Base-by-base conservation (phyloP, 2,888 invertebrate species). In the Eupeodes latifasciatus region DNA sequence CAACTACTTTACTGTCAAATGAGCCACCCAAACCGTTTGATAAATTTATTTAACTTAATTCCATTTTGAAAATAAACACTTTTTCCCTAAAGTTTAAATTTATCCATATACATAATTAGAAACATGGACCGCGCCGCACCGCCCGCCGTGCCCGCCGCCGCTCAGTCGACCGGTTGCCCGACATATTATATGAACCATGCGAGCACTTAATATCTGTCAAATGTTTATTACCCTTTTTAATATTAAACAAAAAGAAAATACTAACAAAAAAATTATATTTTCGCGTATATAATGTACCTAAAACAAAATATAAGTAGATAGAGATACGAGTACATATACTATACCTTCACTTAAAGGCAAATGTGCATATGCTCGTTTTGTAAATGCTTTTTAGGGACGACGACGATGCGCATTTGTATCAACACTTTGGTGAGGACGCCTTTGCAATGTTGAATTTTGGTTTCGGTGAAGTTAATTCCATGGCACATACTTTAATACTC, bases 381-480 rank as follows among this genome's bases (percentile, higher is more conserved):
- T 57, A 55, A 79, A 75, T 40, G 34, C 49, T 67, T 69, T 79
- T 51, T 76, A 83, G 86, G 83, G 80, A 72, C 84, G 62, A 51
- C 66, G 51, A 9, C 19, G 44, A 44, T 19, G 19, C 84, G 80
- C 80, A 87, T 84, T 87, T 72, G 51, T 77, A 84, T 84, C 80
- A 84, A 84, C 84, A 84, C 87, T 87, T 77, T 61, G 66, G 47
- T 2, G 72, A 59, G 47, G 66, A 74, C 64, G 78, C 81, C 57
- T 51, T 66, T 72, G 19, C 66, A 67, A 49, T 78, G 74, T 34
- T 84, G 80, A 84, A 81, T 76, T 84, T 77, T 61, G 57, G 72
- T 81, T 81, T 88, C 62, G 77, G 80, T 81, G 74, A 87, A 84
- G 81, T 84, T 87, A 81, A 72, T 87, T 87, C 81, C 85, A 81